Evolutionary conservation across 1,140 invertebrate species (phyloP).

Genomic region (Uloborus diversus): DNA sequence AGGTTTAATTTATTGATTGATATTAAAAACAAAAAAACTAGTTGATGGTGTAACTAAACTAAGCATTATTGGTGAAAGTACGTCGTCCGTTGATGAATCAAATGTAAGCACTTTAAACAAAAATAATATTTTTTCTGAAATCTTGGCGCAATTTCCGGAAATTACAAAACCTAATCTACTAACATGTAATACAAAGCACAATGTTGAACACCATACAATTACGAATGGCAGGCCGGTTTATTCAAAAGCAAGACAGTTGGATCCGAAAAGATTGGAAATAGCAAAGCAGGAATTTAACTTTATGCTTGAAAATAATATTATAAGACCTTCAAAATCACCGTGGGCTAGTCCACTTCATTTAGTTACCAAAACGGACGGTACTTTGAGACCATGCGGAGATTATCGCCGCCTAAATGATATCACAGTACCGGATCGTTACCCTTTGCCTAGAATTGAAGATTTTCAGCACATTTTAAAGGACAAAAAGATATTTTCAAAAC

Average conservation of each 20-base stretch:
- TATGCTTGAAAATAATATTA: constrained; percentile 9
- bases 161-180: not conserved
- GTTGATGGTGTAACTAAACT: constrained; percentile 19
- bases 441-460: too few species aligned
- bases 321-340: not conserved
- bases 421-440: constrained; percentile 58
- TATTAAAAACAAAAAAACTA: constrained; percentile 11
- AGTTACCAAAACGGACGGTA: constrained; percentile 56
- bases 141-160: not conserved
- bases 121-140: not conserved
- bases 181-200: not conserved
- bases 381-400: constrained; percentile 57
- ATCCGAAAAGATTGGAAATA: not conserved
- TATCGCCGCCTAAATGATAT: constrained; percentile 57
- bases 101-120: not conserved
- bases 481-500: constrained; percentile 58
- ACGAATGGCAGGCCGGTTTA: not conserved
- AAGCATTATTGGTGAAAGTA: not conserved
- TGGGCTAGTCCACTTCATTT: constrained; percentile 50
- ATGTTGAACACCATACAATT: too few species aligned
- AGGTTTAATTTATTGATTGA: constrained; percentile 13
- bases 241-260: constrained; percentile 14
- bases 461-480: too few species aligned
- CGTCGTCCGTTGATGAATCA: not conserved
- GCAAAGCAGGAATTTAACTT: constrained; percentile 24